Evolutionary conservation across 2,113 vertebrate genomes (phyloP), one percentile per base, ranked within the genome.

Genomic region (Ceyx melanurus): DNA sequence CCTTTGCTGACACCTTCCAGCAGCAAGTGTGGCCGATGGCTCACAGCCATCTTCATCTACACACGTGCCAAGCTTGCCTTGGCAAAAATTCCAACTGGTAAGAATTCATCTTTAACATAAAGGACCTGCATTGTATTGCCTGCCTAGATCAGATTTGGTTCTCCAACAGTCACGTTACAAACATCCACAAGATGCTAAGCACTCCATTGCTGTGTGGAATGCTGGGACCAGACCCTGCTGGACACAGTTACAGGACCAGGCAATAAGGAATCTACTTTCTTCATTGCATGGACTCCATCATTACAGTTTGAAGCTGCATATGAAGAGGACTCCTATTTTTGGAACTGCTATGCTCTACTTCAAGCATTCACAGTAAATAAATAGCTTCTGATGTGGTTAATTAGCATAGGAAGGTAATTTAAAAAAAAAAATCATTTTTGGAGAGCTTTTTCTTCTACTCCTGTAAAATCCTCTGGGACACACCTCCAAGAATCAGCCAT

Each of bases 361-460:
- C 91, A 92, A 93, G 92, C 94, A 91, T 95, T 95, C 95, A 95
- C 95, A 96, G 92, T 96, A 94, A 97, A 97, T 96, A 97, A 97
- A 96, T 95, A 96, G 84, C 85, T 96, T 91, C 88, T 92, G 80
- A 90, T 89, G 89, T 77, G 84, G 85, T 78, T 82, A 87, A 90
- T 88, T 75, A 91, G 91, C 68, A 84, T 50, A 72, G 68, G 73
- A 88, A 96, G 87, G 67, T 57, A 89, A 86, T 92, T 37, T 37
- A 37, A 37, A 37, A 37, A 50, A 50, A 91, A 50, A 82, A 83
- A 56, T 56, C 18, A 7, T 13, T 90, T 91, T 64, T 62, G 35
- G 82, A 92, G 82, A 72, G 65, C 42, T 75, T 73, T 96, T 83
- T 60, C 54, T 58, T 89, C 48, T 48, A 26, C 33, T 48, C 78